A percentile compares a stretch with the other conserved stretches of the same genome.
These are phyloP conservation scores for Drosophila pandora DNA, from an alignment of 1,140 invertebrate genomes.

Conservation along the genomic window DNA sequence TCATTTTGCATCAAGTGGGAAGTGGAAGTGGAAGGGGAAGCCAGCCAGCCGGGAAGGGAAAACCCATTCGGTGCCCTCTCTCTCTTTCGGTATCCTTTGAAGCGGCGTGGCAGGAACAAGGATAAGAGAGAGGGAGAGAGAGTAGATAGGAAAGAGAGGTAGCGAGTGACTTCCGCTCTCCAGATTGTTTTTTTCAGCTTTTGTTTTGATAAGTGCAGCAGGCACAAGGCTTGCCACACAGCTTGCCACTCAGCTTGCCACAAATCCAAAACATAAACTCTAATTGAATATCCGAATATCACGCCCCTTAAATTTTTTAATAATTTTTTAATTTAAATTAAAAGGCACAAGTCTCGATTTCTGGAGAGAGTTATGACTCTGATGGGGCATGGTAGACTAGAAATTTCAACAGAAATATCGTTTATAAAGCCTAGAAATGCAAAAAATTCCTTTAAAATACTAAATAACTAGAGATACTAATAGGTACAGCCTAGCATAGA, in stretches of 20 bases:
- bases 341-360: no score
- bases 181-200: slow-evolving; percentile 27
- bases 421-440: no score
- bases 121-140: neutral
- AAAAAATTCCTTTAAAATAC: no score
- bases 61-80: neutral
- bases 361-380: no score
- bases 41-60: slow-evolving; percentile 2
- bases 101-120: slow-evolving; percentile 25
- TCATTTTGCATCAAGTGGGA: slow-evolving; percentile 63
- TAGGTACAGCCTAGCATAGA: no score
- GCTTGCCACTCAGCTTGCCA: slow-evolving; percentile 18
- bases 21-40: neutral
- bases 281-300: no score
- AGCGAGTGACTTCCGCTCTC: slow-evolving; percentile 26
- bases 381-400: no score
- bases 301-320: no score
- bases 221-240: slow-evolving; percentile 28
- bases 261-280: slow-evolving; percentile 32
- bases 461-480: no score
- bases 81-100: slow-evolving; percentile 35
- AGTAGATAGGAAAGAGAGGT: neutral
- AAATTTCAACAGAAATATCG: no score
- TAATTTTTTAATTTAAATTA: no score
- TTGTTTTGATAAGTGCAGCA: slow-evolving; percentile 37